Evolutionary conservation across 2,797 vertebrate species (phyloP).

Genomic region (Spea hammondii): DNA sequence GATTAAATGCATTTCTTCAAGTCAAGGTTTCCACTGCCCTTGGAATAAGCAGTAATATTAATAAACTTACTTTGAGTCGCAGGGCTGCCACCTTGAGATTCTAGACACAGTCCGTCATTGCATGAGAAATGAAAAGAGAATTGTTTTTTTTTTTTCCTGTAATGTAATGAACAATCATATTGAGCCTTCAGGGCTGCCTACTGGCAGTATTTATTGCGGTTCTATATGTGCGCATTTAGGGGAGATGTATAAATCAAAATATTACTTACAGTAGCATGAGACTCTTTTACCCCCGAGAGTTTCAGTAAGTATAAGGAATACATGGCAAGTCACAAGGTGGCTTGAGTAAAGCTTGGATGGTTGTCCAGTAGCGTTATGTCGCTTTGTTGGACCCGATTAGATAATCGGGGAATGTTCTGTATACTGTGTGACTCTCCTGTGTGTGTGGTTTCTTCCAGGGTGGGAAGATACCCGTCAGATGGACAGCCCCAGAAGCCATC

Average conservation of each 20-base stretch:
- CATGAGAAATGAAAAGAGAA: constrained; percentile 6
- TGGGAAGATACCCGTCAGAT: constrained; percentile 96
- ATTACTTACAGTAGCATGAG: too few relatives aligned
- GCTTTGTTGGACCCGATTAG: too few relatives aligned
- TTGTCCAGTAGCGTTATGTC: too few relatives aligned
- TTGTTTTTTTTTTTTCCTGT: constrained; percentile 3
- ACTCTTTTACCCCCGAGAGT: too few relatives aligned
- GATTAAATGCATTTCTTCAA: constrained; percentile 41
- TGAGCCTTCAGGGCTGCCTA: background rate
- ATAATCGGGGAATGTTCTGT: too few relatives aligned
- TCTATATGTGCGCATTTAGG: background rate
- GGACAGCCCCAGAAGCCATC: constrained; percentile 96
- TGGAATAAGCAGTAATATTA: constrained; percentile 46
- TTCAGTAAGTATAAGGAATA: too few relatives aligned
- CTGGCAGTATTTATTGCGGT: background rate
- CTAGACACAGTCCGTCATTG: constrained; percentile 2
- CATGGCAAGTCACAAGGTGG: too few relatives aligned
- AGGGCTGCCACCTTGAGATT: constrained; percentile 20
- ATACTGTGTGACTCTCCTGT: too few relatives aligned
- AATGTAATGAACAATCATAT: constrained; percentile 3
- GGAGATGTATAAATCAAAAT: too few relatives aligned
- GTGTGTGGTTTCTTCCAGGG: constrained; percentile 69
- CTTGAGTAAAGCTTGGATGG: too few relatives aligned
- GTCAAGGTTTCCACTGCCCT: constrained; percentile 34
- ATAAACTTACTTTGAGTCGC: constrained; percentile 23